A percentile compares a stretch with the other conserved stretches of the same genome.
Evolutionary conservation across 2,888 invertebrate species (phyloP).

Genomic region (Rhaphigaster nebulosa): DNA sequence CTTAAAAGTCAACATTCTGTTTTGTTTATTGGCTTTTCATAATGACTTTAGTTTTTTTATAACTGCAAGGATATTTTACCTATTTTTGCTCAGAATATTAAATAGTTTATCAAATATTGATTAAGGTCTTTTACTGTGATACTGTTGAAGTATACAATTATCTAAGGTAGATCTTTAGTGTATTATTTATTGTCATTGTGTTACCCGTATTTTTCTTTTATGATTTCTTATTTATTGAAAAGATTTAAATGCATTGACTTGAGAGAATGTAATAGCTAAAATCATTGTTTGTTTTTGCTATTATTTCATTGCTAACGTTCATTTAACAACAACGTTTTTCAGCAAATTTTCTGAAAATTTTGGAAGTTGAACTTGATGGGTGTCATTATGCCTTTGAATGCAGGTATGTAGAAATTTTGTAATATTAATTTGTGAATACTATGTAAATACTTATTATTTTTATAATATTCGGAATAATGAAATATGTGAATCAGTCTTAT

Average conservation of each 20-base stretch:
- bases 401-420: not conserved
- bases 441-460: not conserved
- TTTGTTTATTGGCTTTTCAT: not conserved
- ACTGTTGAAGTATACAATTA: not conserved
- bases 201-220: not conserved
- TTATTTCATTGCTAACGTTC: not conserved
- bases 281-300: not conserved
- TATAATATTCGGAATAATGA: too few relatives aligned
- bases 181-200: not conserved
- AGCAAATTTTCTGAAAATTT: not conserved
- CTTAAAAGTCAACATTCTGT: not conserved
- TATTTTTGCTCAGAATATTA: not conserved
- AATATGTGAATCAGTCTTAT: too few relatives aligned
- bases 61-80: not conserved
- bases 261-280: not conserved
- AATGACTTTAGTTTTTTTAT: not conserved
- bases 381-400: constrained; percentile 21
- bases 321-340: not conserved
- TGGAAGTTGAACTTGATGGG: constrained; percentile 3
- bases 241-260: too few relatives aligned
- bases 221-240: not conserved
- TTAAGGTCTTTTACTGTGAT: not conserved
- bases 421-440: not conserved
- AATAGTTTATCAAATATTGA: not conserved
- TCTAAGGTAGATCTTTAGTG: not conserved